Conservation (phyloP, 2,888 invertebrate genomes). For the Pterostichus madidus region DNA sequence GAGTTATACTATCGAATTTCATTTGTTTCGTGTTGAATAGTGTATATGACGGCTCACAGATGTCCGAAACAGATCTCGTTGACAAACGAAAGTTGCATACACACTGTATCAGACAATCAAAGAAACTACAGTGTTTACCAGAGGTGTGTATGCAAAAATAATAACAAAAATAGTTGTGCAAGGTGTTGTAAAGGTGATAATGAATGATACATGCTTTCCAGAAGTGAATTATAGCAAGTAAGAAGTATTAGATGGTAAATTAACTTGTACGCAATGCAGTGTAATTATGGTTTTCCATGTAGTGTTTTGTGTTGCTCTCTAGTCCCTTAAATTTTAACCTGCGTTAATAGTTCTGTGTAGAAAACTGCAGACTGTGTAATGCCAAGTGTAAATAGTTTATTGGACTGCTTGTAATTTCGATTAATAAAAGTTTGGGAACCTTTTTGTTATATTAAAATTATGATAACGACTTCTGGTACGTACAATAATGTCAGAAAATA, state of each 20-base stretch:
- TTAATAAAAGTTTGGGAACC: constrained; percentile 38
- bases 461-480: constrained; percentile 59
- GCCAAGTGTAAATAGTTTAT: constrained; percentile 62
- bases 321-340: constrained; percentile 61
- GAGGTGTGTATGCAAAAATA: constrained; percentile 9
- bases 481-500: constrained; percentile 44
- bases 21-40: neutral
- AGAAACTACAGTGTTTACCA: constrained; percentile 17
- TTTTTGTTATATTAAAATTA: constrained; percentile 41
- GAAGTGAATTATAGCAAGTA: constrained; percentile 12
- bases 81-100: constrained; percentile 47
- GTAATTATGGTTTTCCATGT: constrained; percentile 51
- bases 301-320: constrained; percentile 63
- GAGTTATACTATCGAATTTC: neutral
- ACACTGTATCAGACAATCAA: constrained; percentile 43
- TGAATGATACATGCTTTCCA: neutral
- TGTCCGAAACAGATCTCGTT: constrained; percentile 34
- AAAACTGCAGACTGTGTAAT: constrained; percentile 52
- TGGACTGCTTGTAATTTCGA: constrained; percentile 54
- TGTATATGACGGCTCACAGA: constrained; percentile 26
- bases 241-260: neutral
- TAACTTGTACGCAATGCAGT: constrained; percentile 14
- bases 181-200: constrained; percentile 28
- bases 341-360: constrained; percentile 57
- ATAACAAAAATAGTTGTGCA: constrained; percentile 20